Base-by-base conservation (phyloP, 2,797 vertebrate genomes). In the Sternotherus odoratus region DNA sequence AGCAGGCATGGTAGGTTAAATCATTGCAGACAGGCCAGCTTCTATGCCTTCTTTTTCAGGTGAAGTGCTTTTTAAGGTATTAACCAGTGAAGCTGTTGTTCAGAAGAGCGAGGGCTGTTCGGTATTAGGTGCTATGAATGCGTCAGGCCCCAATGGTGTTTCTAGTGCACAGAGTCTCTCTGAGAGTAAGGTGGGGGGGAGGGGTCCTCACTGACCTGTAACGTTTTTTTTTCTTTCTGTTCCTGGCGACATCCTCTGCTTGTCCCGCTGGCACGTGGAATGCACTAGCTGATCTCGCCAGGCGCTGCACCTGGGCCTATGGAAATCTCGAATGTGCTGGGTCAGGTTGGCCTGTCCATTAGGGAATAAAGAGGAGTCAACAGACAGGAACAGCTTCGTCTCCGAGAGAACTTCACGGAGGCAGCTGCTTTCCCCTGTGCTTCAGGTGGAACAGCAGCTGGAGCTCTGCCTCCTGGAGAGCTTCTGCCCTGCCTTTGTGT, bases 221-320 rank as follows among this genome's bases (percentile, higher is more conserved):
- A 78, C 39, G 9, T 54, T 23, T 24, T 54, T 23, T 24, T 57
- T 66, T 36, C 74, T 66, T 26, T 69, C 12, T 6, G 19, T 28
- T 75, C 13, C 82, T 83, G 79, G 28, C 78, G 85, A 4, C 46
- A 1, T 36, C 30, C 48, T 39, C 17, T 24, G 30, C 0, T 0
- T 81, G 90, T 75, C 77, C 82, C 26, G 28, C 46, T 48, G 5
- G 33, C 26, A 10, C 1, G 1, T n/a, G 86, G 46, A 72, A 0
- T 48, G 11, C 1, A 0, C 77, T 0, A 1, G 43, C 77, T 75
- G 72, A 10, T 60, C 74, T n/a, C 54, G 17, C 10, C 43, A 4
- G 0, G 2, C 6, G 3, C 63, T 72, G 26, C 17, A 23, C 28
- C 33, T 1, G 1, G 39, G 2, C 21, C 80, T 0, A 0, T 26